A percentile compares a stretch with the other conserved stretches of the same genome.
Conservation (phyloP, 2,113 vertebrate genomes). For the Chelonoidis abingdonii region DNA sequence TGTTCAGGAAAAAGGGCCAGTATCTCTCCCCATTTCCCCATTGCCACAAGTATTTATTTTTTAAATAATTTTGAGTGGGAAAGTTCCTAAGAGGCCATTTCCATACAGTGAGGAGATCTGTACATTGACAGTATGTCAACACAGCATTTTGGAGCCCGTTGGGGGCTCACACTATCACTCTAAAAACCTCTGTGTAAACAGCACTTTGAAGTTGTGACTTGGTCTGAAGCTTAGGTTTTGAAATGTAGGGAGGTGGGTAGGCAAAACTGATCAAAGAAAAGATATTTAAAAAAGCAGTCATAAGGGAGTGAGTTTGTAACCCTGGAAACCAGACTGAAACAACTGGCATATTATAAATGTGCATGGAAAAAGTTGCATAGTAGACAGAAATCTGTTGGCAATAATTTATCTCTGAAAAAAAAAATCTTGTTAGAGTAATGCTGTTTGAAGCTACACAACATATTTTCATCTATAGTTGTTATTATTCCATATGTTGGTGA, state of each 20-base stretch:
- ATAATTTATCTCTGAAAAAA: slow-evolving; percentile 14
- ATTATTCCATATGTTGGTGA: not conserved
- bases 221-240: not conserved
- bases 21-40: too few relatives aligned
- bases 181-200: not conserved
- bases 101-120: not conserved
- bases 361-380: not conserved
- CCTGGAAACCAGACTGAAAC: slow-evolving; percentile 15
- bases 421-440: not conserved
- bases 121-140: not conserved
- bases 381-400: not conserved
- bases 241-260: not conserved
- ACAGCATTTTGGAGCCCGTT: not conserved
- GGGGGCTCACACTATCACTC: not conserved
- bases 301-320: not conserved
- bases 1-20: too few relatives aligned
- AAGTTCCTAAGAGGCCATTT: not conserved
- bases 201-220: not conserved
- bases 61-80: not conserved
- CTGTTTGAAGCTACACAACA: not conserved
- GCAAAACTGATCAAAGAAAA: not conserved
- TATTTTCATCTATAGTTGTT: not conserved
- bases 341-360: not conserved
- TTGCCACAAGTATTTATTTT: too few relatives aligned
- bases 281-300: not conserved